Evolutionary conservation across 2,888 invertebrate species (phyloP).

Genomic region (Dastarcus helophoroides): DNA sequence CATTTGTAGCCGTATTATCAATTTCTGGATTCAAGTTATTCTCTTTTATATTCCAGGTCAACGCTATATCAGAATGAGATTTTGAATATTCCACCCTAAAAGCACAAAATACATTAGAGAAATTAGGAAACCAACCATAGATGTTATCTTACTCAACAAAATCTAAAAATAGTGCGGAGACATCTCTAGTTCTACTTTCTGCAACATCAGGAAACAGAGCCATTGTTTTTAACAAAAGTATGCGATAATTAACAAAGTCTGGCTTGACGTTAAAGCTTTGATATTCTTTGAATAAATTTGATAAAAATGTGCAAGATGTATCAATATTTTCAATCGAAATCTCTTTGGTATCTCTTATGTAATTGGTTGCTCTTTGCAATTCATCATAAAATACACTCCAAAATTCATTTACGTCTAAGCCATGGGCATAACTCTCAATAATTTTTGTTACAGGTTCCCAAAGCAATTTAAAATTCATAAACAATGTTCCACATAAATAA

Average conservation of each 20-base stretch:
- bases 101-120: constrained; percentile 13
- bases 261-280: constrained; percentile 43
- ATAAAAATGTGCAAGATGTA: constrained; percentile 11
- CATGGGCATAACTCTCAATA: constrained; percentile 61
- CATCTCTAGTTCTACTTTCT: constrained; percentile 69
- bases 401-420: constrained; percentile 49
- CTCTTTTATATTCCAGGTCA: constrained; percentile 44
- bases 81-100: constrained; percentile 48
- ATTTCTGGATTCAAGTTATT: too few species aligned
- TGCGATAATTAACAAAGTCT: constrained; percentile 65
- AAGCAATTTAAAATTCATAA: constrained; percentile 76
- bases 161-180: constrained; percentile 67
- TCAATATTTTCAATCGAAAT: constrained; percentile 13
- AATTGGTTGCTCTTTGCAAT: constrained; percentile 42
- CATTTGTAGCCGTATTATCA: too few species aligned
- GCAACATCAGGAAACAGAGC: constrained; percentile 59
- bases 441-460: constrained; percentile 77
- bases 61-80: constrained; percentile 44
- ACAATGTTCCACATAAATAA: constrained; percentile 71
- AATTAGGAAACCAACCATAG: constrained; percentile 8
- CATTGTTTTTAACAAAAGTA: constrained; percentile 73
- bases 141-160: constrained; percentile 52
- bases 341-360: constrained; percentile 31
- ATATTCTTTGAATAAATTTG: constrained; percentile 22
- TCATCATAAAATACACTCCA: constrained; percentile 59